phyloP scores from a whole-genome alignment of 2,113 vertebrate genomes.

The Caloenas nicobarica region DNA sequence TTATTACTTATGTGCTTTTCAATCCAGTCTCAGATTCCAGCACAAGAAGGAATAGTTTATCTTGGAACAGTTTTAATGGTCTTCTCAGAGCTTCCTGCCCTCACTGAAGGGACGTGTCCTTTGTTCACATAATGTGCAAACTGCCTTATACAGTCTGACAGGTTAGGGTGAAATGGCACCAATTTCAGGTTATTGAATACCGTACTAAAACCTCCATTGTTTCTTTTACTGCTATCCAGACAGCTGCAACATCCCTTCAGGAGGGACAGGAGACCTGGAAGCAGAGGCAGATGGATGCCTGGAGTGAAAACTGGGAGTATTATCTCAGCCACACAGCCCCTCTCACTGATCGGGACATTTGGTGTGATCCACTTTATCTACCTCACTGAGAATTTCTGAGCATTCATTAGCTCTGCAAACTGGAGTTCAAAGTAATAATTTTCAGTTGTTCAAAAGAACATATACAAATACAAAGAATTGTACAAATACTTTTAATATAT shows the following conservation, averaged over 20 bases:
- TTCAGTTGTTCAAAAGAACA: background rate
- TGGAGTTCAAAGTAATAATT: background rate
- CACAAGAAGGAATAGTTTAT: background rate
- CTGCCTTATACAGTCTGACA: conserved; percentile 16
- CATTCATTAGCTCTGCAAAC: background rate
- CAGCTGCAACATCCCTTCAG: background rate
- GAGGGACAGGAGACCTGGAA: background rate
- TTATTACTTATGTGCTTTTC: conserved; percentile 8
- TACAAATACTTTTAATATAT: background rate
- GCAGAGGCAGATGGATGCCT: background rate
- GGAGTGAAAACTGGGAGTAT: background rate
- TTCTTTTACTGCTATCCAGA: conserved; percentile 8
- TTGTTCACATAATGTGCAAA: conserved; percentile 29
- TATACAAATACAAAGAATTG: background rate
- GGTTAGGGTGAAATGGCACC: conserved; percentile 15
- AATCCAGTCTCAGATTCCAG: background rate
- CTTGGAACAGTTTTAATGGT: conserved; percentile 11
- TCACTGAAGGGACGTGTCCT: background rate
- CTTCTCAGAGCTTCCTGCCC: conserved; percentile 7
- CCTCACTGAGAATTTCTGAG: background rate
- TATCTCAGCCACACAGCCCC: background rate
- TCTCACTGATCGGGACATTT: background rate
- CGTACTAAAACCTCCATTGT: background rate
- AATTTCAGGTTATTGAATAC: conserved; percentile 26
- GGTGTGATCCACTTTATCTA: background rate